These are phyloP conservation scores for Nothura maculosa DNA, from an alignment of 2,797 vertebrate species.

Conservation along the genomic window DNA sequence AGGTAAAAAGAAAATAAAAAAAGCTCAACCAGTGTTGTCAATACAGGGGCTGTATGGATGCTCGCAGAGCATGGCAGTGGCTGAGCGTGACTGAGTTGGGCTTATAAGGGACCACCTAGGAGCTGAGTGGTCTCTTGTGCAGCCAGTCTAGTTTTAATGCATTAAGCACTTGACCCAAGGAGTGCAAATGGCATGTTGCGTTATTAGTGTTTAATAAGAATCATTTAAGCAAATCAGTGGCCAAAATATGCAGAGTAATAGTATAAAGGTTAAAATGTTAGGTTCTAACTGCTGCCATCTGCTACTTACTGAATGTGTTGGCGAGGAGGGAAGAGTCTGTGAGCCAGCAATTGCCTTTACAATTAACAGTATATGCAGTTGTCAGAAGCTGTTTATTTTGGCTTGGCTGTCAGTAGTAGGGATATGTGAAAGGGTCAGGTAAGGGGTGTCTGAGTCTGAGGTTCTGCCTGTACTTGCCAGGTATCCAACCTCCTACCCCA, in stretches of 20 bases:
- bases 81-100: background rate
- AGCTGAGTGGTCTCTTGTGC: background rate
- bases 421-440: background rate
- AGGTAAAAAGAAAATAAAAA: background rate
- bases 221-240: background rate
- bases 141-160: background rate
- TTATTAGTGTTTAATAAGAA: background rate
- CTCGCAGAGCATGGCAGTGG: background rate
- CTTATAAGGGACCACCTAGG: background rate
- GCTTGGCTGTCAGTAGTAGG: background rate
- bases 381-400: background rate
- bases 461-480: background rate
- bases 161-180: background rate
- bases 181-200: background rate
- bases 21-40: background rate
- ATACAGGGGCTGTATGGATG: background rate
- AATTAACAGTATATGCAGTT: background rate
- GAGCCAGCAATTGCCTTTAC: background rate
- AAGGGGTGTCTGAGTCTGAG: rapidly evolving
- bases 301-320: background rate
- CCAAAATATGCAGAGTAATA: background rate
- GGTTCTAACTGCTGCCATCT: background rate
- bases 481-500: rapidly evolving
- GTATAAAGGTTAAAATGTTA: background rate
- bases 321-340: background rate